Conservation (phyloP, 1,140 invertebrate species). For the Heterodera carotae region DNA sequence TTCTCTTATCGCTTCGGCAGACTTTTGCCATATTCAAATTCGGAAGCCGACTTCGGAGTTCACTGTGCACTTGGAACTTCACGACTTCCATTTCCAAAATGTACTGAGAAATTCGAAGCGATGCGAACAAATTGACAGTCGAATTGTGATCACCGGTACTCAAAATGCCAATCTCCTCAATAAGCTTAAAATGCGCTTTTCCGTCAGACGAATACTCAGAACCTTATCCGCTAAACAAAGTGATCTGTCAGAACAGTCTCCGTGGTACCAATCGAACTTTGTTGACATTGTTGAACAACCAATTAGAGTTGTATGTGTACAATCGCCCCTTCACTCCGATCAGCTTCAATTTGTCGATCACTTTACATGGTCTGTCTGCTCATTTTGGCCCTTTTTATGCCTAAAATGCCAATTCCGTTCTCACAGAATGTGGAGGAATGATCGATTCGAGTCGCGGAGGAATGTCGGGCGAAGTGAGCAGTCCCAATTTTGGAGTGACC, state of each 20-base stretch:
- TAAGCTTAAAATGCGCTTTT: not conserved
- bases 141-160: constrained; percentile 31
- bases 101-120: not conserved
- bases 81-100: constrained; percentile 31
- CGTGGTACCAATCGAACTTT: constrained; percentile 25
- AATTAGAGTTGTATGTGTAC: constrained; percentile 44
- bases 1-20: constrained; percentile 37
- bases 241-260: constrained; percentile 35
- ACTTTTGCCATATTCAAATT: constrained; percentile 56
- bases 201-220: constrained; percentile 36
- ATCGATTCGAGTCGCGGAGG: constrained; percentile 33
- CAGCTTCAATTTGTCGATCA: constrained; percentile 43
- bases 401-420: not conserved
- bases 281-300: constrained; percentile 26
- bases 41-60: constrained; percentile 42
- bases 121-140: constrained; percentile 38
- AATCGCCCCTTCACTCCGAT: constrained; percentile 29
- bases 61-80: constrained; percentile 49
- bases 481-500: constrained; percentile 43
- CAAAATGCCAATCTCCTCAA: not conserved
- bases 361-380: constrained; percentile 31
- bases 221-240: constrained; percentile 32
- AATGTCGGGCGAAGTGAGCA: constrained; percentile 48
- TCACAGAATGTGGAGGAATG: constrained; percentile 59
- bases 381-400: not conserved